Conservation (phyloP, 2,113 vertebrate genomes). For the Australoheros scitulus region DNA sequence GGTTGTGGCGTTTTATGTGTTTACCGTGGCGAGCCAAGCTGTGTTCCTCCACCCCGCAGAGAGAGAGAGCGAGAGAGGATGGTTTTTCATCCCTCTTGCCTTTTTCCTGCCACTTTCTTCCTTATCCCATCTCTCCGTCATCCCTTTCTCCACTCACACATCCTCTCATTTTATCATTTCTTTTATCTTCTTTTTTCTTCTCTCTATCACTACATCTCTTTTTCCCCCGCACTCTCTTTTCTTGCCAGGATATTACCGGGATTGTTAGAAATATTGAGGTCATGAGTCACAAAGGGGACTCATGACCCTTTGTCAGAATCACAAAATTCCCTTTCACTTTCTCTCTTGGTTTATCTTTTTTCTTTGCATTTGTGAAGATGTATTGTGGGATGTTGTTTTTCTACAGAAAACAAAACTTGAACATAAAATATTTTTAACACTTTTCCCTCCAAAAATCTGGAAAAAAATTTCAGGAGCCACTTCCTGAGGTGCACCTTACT, state of each 20-base stretch:
- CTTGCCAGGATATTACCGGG: background rate
- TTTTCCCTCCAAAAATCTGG: background rate
- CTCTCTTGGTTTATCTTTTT: background rate
- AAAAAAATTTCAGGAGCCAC: background rate
- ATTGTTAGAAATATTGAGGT: background rate
- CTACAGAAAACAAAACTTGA: background rate
- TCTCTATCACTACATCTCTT: background rate
- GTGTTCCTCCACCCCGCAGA: constrained; percentile 57
- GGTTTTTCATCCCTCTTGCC: constrained; percentile 25
- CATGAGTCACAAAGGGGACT: too few species aligned
- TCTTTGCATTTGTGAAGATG: background rate
- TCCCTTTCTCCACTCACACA: background rate
- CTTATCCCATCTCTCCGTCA: background rate
- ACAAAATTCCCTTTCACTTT: background rate
- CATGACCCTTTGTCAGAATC: too few species aligned
- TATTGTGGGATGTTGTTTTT: background rate
- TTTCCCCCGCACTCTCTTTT: background rate
- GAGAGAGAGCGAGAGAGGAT: background rate
- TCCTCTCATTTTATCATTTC: background rate
- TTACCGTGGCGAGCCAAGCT: constrained; percentile 64
- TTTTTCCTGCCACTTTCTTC: constrained; percentile 29
- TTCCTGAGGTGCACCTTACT: background rate
- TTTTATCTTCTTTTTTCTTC: background rate
- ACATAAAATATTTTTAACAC: background rate
- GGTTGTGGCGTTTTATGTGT: constrained; percentile 65